Conservation (phyloP, 2,797 vertebrate genomes). For the Malurus splendens region DNA sequence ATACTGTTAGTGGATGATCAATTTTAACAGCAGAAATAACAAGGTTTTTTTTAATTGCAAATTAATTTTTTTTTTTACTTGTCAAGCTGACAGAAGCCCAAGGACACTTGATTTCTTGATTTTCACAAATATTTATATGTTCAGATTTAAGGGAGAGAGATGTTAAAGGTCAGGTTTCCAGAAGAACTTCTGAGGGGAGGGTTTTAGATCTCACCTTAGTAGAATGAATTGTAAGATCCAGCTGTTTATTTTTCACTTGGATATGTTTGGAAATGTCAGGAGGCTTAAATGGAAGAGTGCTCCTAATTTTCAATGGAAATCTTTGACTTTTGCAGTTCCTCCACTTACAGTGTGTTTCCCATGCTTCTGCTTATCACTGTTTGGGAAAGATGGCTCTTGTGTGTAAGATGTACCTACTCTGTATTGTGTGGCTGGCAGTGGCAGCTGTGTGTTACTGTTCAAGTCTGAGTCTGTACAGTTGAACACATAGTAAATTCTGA, state of each 20-base stretch:
- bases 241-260: background rate
- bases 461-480: background rate
- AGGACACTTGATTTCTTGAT: background rate
- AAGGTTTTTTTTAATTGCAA: rapidly evolving
- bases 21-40: background rate
- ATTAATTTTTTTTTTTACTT: background rate
- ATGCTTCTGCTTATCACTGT: background rate
- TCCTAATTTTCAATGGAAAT: background rate
- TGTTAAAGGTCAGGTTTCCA: background rate
- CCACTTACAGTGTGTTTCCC: rapidly evolving
- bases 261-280: background rate
- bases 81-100: background rate
- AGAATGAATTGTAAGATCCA: background rate
- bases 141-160: rapidly evolving
- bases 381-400: background rate
- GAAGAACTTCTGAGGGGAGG: rapidly evolving
- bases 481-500: background rate
- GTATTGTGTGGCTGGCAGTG: background rate
- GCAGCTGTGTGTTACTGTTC: background rate
- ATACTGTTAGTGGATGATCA: background rate
- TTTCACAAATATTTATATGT: background rate
- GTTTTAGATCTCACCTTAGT: background rate
- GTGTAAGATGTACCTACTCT: background rate
- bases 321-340: background rate
- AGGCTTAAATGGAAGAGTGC: background rate